Evolutionary conservation across 2,888 invertebrate genomes (phyloP).

Genomic region (Aphidius colemani): DNA sequence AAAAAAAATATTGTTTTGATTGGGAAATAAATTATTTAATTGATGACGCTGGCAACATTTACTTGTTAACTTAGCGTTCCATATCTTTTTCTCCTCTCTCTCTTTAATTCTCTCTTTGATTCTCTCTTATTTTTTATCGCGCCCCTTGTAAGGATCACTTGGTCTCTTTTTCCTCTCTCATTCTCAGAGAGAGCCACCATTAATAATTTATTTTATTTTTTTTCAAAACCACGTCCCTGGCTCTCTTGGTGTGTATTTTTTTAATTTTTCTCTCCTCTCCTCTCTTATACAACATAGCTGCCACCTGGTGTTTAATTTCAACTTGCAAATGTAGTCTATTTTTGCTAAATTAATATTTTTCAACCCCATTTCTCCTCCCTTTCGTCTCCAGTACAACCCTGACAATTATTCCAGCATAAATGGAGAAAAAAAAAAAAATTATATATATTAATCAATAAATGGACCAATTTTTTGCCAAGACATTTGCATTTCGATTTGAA

Average conservation of each 20-base stretch:
- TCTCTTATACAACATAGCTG: slow-evolving; percentile 37
- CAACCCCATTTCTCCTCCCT: too few species aligned
- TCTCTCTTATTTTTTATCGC: slow-evolving; percentile 23
- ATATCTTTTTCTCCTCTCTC: slow-evolving; percentile 3
- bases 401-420: too few species aligned
- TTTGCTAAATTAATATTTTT: slow-evolving; percentile 23
- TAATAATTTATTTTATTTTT: neutral
- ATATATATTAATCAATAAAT: too few species aligned
- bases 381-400: too few species aligned
- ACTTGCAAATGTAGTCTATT: slow-evolving; percentile 51
- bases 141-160: neutral
- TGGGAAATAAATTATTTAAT: slow-evolving; percentile 15
- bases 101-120: slow-evolving; percentile 22
- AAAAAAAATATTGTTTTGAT: slow-evolving; percentile 16
- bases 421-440: too few species aligned
- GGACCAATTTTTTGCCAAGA: too few species aligned
- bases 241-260: slow-evolving; percentile 38
- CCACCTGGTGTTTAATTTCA: slow-evolving; percentile 56
- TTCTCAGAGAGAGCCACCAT: too few species aligned
- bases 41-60: slow-evolving; percentile 37
- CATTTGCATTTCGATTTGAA: too few species aligned
- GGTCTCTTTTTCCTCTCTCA: too few species aligned
- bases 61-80: slow-evolving; percentile 31
- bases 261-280: slow-evolving; percentile 24
- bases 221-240: slow-evolving; percentile 43